Percentiles rank a stretch among this genome's conserved stretches.
phyloP scores from a whole-genome alignment of 2,797 vertebrate genomes.

The Micropoecilia bifurca region DNA sequence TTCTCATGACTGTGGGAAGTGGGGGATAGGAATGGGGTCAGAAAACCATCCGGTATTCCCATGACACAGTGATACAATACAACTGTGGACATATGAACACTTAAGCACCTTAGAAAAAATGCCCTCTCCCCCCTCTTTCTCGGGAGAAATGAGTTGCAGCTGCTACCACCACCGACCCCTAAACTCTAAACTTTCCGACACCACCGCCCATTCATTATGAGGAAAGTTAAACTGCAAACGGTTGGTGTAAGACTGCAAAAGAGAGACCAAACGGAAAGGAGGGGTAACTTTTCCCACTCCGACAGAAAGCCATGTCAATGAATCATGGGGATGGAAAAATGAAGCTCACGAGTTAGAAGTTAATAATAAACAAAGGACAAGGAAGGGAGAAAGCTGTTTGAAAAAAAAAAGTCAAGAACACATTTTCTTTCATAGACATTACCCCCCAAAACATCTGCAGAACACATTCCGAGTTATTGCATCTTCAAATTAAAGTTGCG shows the following conservation, averaged over 20 bases:
- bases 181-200: slow-evolving; percentile 3
- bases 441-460: slow-evolving; percentile 1
- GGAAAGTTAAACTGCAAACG: slow-evolving; percentile 16
- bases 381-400: neutral
- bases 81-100: slow-evolving; percentile 22
- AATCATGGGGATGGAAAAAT: slow-evolving; percentile 75
- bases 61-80: slow-evolving; percentile 30
- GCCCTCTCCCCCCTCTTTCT: neutral
- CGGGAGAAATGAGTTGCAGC: slow-evolving; percentile 1
- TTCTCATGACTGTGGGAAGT: slow-evolving; percentile 34
- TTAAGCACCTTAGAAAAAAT: slow-evolving; percentile 5
- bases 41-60: slow-evolving; percentile 7
- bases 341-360: slow-evolving; percentile 61
- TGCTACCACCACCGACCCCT: neutral
- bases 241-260: slow-evolving; percentile 32
- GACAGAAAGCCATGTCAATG: slow-evolving; percentile 64
- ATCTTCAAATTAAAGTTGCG: slow-evolving; percentile 4
- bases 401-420: slow-evolving; percentile 13
- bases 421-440: slow-evolving; percentile 23
- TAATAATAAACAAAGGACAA: slow-evolving; percentile 74
- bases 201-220: slow-evolving; percentile 12
- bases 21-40: neutral
- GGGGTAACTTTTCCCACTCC: slow-evolving; percentile 42
- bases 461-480: slow-evolving; percentile 33
- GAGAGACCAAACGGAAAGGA: slow-evolving; percentile 45